These are phyloP conservation scores for Macrophya alboannulata DNA, from an alignment of 2,888 invertebrate species.

Conservation along the genomic window DNA sequence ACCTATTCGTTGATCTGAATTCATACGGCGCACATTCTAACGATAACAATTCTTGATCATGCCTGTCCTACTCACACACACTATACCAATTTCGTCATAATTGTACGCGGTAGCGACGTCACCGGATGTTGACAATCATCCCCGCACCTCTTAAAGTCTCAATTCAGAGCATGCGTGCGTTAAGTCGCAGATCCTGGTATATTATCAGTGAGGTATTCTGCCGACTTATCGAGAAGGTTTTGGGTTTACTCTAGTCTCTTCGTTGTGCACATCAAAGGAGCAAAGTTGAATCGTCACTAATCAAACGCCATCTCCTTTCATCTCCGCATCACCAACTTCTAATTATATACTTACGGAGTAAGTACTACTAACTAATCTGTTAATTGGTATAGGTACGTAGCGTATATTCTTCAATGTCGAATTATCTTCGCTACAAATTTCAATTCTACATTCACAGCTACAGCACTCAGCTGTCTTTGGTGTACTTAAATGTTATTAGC, in stretches of 20 bases:
- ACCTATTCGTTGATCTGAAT: not conserved
- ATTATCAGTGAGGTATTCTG: not conserved
- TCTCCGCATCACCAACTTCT: not conserved
- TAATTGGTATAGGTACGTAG: not conserved
- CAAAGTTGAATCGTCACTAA: not conserved
- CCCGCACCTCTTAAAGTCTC: conserved; percentile 9
- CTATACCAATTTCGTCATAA: not conserved
- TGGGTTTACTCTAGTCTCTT: not conserved
- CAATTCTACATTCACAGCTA: not conserved
- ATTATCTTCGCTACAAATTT: not conserved
- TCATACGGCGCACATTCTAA: not conserved
- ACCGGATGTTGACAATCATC: conserved; percentile 46
- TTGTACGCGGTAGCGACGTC: not conserved
- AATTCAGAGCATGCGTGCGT: conserved; percentile 3
- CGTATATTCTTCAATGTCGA: not conserved
- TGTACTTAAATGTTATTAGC: not conserved
- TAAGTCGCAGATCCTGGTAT: conserved; percentile 23
- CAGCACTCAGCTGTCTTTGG: not conserved
- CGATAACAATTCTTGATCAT: not conserved
- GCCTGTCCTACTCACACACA: conserved; percentile 4
- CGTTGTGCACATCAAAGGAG: not conserved
- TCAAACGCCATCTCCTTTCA: not conserved
- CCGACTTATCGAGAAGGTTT: not conserved
- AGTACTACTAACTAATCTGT: not conserved
- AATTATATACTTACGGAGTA: not conserved